Base-by-base conservation (phyloP, 2,888 invertebrate species). In the Gonocerus acuteangulatus region DNA sequence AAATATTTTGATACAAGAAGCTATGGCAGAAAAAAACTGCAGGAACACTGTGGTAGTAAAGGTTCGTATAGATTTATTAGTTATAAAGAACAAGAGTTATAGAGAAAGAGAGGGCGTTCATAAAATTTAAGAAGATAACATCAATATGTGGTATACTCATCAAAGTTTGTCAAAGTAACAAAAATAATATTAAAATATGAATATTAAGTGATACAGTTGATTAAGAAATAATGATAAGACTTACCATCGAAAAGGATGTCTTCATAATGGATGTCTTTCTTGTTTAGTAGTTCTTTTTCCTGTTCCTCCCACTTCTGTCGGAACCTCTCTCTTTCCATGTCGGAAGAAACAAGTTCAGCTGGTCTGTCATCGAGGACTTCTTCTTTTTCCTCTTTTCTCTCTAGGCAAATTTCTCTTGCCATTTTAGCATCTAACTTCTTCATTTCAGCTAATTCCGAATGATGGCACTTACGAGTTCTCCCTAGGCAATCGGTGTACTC, bases 401-500 rank as follows among this genome's bases (percentile, higher is more conserved):
- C 60, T 11, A 62, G 36, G 36, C 52, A 47, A 15, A 45, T 22
- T n/a, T 66, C 60, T 32, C 44, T 44, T 1, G 61, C 32, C 22
- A 34, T 47, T 11, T 62, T 58, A 48, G 75, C 72, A 71, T 89
- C 88, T 69, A 83, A 83, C 52, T 79, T 75, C 70, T 80, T 81
- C 68, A 89, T 79, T 42, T 78, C 76, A 3, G 79, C 79, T 18
- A 95, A 74, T 73, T 95, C 94, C 70, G 85, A 81, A 67, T 83
- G 82, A 66, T 87, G 78, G 73, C 94, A 95, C 69, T 85, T 86
- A 52, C 94, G 79, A 0, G 93, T 88, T 63, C 95, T 79, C 1
- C 95, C 95, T 61, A 95, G 79, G 65, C 87, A 87, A 74, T 95
- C 95, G 0, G 83, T 81, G 72, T 89, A 95, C 71, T 95, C 95